phyloP scores from a whole-genome alignment of 2,888 invertebrate species.

The Acheta domesticus region DNA sequence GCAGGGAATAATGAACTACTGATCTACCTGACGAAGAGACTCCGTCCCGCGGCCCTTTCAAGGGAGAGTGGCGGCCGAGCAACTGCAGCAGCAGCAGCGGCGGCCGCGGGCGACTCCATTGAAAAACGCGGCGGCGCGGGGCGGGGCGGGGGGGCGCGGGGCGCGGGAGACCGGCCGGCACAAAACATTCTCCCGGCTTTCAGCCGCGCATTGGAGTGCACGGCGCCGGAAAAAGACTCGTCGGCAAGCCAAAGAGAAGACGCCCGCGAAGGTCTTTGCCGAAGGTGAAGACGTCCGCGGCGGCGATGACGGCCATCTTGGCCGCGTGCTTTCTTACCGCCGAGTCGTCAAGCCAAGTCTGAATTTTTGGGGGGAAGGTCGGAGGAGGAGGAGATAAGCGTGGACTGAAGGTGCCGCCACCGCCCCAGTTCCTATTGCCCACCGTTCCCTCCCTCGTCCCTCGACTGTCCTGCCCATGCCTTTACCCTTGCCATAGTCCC shows the following conservation, averaged over 20 bases:
- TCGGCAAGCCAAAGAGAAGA: background rate
- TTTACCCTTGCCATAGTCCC: too few species aligned
- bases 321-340: background rate
- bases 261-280: too few species aligned
- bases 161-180: background rate
- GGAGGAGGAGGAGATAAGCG: background rate
- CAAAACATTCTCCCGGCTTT: background rate
- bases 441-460: too few species aligned
- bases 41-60: constrained; percentile 27
- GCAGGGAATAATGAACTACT: constrained; percentile 33
- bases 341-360: background rate
- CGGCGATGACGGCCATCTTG: background rate
- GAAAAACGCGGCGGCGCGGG: too few species aligned
- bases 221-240: constrained; percentile 24
- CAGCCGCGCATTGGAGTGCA: constrained; percentile 18
- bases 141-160: too few species aligned
- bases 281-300: background rate
- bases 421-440: too few species aligned
- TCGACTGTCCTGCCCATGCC: too few species aligned
- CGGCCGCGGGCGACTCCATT: too few species aligned
- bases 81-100: too few species aligned
- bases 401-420: background rate
- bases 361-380: background rate
- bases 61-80: constrained; percentile 19
- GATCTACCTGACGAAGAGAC: constrained; percentile 30